These are phyloP conservation scores for Fistularia commersonii DNA, from an alignment of 2,797 vertebrate species.

Conservation along the genomic window DNA sequence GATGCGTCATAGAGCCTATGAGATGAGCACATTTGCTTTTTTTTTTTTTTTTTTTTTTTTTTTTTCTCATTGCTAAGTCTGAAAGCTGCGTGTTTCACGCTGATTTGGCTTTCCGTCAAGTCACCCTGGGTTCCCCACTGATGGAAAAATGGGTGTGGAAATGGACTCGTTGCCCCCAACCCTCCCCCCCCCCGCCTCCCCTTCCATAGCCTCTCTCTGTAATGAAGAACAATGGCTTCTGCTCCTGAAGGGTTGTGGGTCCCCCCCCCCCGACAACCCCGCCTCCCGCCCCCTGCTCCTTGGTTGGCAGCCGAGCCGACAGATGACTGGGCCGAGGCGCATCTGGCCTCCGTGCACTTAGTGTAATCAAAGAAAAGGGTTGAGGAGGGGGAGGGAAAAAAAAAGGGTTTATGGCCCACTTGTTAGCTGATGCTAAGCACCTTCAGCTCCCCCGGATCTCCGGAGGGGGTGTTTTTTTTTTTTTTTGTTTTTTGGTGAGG, in stretches of 20 bases:
- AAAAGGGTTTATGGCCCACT: slow-evolving; percentile 66
- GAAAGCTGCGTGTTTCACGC: too few species aligned
- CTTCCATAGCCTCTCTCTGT: slow-evolving; percentile 47
- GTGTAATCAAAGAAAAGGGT: slow-evolving; percentile 75
- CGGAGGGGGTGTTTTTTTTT: slow-evolving; percentile 25
- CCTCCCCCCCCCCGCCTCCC: slow-evolving; percentile 38
- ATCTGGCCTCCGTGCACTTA: slow-evolving; percentile 74
- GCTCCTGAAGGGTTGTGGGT: slow-evolving; percentile 48
- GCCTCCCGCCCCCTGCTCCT: slow-evolving; percentile 10
- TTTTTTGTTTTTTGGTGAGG: too few species aligned
- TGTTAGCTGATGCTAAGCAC: slow-evolving; percentile 61
- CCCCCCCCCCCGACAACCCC: slow-evolving; percentile 2
- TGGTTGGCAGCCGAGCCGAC: slow-evolving; percentile 46
- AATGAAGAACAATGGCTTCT: slow-evolving; percentile 70
- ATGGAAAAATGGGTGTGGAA: slow-evolving; percentile 64
- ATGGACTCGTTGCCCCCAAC: slow-evolving; percentile 60
- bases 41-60: too few species aligned
- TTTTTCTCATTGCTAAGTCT: too few species aligned
- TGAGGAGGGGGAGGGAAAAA: too few species aligned
- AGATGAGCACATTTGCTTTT: neutral
- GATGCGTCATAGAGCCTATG: neutral
- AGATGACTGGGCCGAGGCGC: slow-evolving; percentile 65
- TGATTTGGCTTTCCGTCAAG: slow-evolving; percentile 36
- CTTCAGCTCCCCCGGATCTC: slow-evolving; percentile 54
- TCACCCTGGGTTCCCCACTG: slow-evolving; percentile 27